Percentiles rank a stretch among this genome's conserved stretches.
These are phyloP conservation scores for Mungos mungo DNA, from an alignment of 2,113 vertebrate genomes.

Conservation along the genomic window DNA sequence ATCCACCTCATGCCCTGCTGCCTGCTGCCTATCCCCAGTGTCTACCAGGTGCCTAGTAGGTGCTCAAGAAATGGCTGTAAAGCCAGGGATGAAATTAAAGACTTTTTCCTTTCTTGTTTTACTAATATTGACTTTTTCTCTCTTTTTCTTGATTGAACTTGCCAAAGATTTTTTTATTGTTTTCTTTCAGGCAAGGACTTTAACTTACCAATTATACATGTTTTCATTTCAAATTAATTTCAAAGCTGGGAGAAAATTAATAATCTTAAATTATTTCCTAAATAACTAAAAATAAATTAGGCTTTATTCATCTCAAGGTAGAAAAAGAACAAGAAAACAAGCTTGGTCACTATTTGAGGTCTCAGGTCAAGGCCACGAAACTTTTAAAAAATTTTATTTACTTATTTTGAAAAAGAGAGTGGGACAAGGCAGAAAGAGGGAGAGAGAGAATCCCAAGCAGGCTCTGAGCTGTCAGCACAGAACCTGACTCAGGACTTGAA, in stretches of 20 bases:
- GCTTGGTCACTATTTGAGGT: background rate
- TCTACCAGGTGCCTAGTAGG: background rate
- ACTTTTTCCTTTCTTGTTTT: background rate
- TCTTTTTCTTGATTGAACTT: background rate
- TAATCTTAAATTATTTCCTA: constrained; percentile 1
- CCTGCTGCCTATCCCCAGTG: no score
- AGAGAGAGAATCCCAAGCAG: background rate
- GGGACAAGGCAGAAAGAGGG: no score
- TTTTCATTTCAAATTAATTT: background rate
- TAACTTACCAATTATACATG: background rate
- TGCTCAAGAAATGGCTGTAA: background rate
- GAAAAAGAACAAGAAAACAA: background rate
- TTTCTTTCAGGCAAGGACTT: background rate
- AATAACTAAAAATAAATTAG: constrained; percentile 18
- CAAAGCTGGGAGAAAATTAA: background rate
- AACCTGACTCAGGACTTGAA: background rate
- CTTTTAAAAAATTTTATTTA: background rate
- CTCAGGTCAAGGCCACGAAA: background rate
- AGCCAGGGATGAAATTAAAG: background rate
- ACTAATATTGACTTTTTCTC: background rate
- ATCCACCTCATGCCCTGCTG: background rate
- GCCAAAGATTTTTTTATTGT: background rate
- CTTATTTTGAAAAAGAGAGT: background rate
- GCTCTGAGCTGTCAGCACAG: background rate
- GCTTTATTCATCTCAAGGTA: background rate